These are phyloP conservation scores for Oncorhynchus masou DNA, from an alignment of 2,113 vertebrate genomes.

Conservation along the genomic window DNA sequence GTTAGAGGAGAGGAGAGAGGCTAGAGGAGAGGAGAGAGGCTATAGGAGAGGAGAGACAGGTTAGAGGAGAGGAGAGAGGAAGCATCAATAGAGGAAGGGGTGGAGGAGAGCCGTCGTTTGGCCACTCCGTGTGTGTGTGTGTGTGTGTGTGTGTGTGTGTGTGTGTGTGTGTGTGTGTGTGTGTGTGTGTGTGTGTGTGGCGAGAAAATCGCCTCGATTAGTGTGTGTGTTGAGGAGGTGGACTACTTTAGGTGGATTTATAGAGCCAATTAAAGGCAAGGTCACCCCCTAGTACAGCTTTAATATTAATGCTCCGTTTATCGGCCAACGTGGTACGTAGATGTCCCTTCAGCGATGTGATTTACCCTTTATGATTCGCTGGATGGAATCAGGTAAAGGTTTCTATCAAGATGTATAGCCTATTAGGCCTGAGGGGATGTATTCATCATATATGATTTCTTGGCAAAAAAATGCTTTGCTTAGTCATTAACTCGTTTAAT, in stretches of 20 bases:
- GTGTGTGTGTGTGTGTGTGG: too few species aligned
- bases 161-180: too few species aligned
- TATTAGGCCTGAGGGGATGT: neutral
- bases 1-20: too few species aligned
- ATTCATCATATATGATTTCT: neutral
- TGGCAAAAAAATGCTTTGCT: neutral
- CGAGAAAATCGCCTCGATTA: too few species aligned
- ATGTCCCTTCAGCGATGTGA: neutral
- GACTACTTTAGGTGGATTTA: constrained; percentile 58
- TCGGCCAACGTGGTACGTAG: constrained; percentile 40
- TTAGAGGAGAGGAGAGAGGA: constrained; percentile 25
- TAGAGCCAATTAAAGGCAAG: constrained; percentile 70
- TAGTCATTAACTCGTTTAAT: neutral
- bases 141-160: neutral
- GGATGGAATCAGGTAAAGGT: neutral
- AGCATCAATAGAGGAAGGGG: constrained; percentile 32
- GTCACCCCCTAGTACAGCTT: constrained; percentile 68
- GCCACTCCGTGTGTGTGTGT: constrained; percentile 22
- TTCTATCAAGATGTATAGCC: neutral
- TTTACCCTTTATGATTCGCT: neutral
- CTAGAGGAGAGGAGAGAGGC: too few species aligned
- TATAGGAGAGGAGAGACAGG: neutral
- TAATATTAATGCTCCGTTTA: constrained; percentile 71
- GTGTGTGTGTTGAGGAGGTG: constrained; percentile 39
- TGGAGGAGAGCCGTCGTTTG: constrained; percentile 22